Percentiles rank a stretch among this genome's conserved stretches.
These are phyloP conservation scores for Branchinecta lindahli DNA, from an alignment of 1,140 invertebrate species.

Conservation along the genomic window DNA sequence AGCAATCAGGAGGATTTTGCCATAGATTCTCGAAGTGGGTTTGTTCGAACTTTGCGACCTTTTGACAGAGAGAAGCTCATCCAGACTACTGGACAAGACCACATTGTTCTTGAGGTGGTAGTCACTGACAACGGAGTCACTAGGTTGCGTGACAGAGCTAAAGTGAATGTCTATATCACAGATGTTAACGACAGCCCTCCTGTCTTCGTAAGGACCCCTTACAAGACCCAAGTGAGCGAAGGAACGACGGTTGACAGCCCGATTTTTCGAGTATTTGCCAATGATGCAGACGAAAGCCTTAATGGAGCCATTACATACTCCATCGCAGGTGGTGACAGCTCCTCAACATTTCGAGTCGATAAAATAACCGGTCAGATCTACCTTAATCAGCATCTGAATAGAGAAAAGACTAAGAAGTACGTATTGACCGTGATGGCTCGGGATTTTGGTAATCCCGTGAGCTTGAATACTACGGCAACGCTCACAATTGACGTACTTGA, in stretches of 20 bases:
- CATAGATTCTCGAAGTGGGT: conserved; percentile 77
- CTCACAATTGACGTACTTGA: conserved; percentile 69
- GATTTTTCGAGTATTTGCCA: conserved; percentile 64
- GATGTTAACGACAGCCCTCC: conserved; percentile 89
- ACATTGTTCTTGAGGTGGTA: conserved; percentile 60
- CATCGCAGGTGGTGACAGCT: conserved; percentile 59
- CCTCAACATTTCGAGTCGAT: conserved; percentile 64
- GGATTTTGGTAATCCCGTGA: conserved; percentile 50
- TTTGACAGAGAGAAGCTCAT: conserved; percentile 77
- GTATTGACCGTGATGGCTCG: conserved; percentile 59
- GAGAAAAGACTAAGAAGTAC: conserved; percentile 65
- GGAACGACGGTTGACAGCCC: conserved; percentile 55
- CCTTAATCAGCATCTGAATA: conserved; percentile 56
- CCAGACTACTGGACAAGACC: conserved; percentile 52
- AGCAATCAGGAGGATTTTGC: conserved; percentile 58
- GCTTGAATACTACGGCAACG: conserved; percentile 53
- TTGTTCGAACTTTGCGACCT: conserved; percentile 63
- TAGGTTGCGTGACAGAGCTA: conserved; percentile 64
- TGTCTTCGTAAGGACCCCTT: conserved; percentile 61
- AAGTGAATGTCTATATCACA: conserved; percentile 67
- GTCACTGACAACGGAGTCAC: conserved; percentile 73
- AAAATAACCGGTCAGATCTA: conserved; percentile 71
- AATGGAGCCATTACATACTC: conserved; percentile 82
- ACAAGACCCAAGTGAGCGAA: conserved; percentile 70
- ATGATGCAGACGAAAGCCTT: conserved; percentile 70